Evolutionary conservation across 1,140 invertebrate species (phyloP).

Genomic region (Saccostrea glomerata): DNA sequence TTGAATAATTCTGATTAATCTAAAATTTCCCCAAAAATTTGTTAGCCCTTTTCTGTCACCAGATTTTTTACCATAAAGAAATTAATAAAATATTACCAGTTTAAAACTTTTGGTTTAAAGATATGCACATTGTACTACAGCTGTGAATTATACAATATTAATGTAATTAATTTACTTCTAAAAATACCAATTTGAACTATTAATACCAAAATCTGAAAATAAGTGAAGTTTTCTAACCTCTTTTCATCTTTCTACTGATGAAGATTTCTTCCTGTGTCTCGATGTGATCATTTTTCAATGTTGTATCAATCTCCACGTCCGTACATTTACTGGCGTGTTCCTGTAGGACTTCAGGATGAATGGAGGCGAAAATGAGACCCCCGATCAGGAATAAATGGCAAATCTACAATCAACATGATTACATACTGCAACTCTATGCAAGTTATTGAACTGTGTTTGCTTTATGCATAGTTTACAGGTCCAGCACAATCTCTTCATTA

Average conservation of each 20-base stretch:
- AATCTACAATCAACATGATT: neutral
- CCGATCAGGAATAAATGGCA: conserved; percentile 37
- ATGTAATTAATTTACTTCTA: neutral
- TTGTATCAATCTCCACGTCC: neutral
- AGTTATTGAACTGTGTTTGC: neutral
- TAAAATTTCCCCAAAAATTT: no score
- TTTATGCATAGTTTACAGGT: no score
- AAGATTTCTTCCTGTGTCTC: conserved; percentile 8
- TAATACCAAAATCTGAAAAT: neutral
- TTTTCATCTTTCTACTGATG: neutral
- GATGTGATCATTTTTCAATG: conserved; percentile 17
- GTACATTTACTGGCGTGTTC: neutral
- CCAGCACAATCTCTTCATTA: no score
- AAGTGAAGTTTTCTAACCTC: neutral
- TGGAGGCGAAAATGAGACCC: conserved; percentile 32
- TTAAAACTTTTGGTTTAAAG: no score
- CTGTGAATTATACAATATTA: conserved; percentile 27
- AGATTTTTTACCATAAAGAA: no score
- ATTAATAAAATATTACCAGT: no score
- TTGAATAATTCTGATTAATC: no score
- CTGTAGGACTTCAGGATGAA: conserved; percentile 39
- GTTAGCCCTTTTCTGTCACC: no score
- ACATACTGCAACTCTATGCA: neutral
- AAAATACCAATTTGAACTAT: neutral
- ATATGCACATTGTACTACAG: no score